phyloP scores from a whole-genome alignment of 2,797 vertebrate genomes.

The Sebastes variabilis region DNA sequence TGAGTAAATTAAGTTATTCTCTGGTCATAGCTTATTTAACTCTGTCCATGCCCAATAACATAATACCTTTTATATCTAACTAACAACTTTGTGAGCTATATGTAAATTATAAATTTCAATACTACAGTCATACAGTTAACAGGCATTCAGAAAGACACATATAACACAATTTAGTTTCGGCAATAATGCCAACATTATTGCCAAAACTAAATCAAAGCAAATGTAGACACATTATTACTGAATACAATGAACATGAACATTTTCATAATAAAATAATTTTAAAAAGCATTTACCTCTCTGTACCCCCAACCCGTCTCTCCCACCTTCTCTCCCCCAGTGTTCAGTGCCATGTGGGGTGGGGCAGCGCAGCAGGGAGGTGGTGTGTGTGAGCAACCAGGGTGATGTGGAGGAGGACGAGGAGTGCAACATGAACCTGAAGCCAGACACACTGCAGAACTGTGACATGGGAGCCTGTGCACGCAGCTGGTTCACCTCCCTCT shows the following conservation, averaged over 20 bases:
- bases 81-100: not conserved
- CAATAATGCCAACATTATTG: not conserved
- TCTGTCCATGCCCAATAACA: not conserved
- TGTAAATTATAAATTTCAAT: not conserved
- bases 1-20: not conserved
- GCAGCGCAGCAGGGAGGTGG: conserved; percentile 79
- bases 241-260: not conserved
- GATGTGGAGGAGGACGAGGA: conserved; percentile 78
- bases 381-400: conserved; percentile 81
- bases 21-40: not conserved
- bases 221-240: not conserved
- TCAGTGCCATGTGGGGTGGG: conserved; percentile 84
- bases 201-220: not conserved
- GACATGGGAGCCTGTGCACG: conserved; percentile 82
- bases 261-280: not conserved
- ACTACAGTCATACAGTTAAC: not conserved
- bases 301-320: not conserved
- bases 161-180: not conserved
- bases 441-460: conserved; percentile 79
- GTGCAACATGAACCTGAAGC: conserved; percentile 81
- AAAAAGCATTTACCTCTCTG: not conserved
- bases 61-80: no score
- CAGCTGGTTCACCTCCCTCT: conserved; percentile 83
- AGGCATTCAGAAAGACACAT: not conserved
- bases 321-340: conserved; percentile 62